phyloP scores from a whole-genome alignment of 2,797 vertebrate species.

The Dallia pectoralis region DNA sequence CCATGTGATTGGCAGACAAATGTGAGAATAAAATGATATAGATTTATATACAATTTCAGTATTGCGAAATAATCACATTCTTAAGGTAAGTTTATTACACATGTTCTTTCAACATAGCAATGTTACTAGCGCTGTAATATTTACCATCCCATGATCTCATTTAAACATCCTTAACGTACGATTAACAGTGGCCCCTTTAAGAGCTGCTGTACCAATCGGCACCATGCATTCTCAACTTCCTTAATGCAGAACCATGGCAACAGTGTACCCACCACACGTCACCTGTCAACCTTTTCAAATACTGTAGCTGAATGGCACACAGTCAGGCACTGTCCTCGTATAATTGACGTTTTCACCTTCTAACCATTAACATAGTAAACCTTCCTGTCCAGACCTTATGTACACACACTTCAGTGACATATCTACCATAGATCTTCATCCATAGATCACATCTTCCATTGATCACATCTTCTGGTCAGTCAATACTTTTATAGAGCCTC shows the following conservation, averaged over 20 bases:
- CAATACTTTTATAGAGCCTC: constrained; percentile 60
- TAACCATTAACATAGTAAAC: neutral
- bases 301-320: neutral
- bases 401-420: neutral
- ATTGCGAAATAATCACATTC: too few relatives aligned
- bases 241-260: neutral
- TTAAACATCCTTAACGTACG: too few relatives aligned
- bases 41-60: too few relatives aligned
- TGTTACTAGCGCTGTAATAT: too few relatives aligned
- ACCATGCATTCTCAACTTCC: neutral
- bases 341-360: neutral
- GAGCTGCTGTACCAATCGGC: neutral
- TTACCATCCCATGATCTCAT: too few relatives aligned
- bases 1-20: too few relatives aligned
- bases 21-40: too few relatives aligned
- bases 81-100: too few relatives aligned
- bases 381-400: neutral
- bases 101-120: too few relatives aligned
- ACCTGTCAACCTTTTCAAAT: neutral
- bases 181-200: neutral
- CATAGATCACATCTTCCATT: neutral
- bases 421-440: too few relatives aligned
- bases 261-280: neutral
- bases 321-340: neutral
- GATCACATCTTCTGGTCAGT: neutral